phyloP scores from a whole-genome alignment of 2,888 invertebrate genomes.

The Tenodera sinensis region DNA sequence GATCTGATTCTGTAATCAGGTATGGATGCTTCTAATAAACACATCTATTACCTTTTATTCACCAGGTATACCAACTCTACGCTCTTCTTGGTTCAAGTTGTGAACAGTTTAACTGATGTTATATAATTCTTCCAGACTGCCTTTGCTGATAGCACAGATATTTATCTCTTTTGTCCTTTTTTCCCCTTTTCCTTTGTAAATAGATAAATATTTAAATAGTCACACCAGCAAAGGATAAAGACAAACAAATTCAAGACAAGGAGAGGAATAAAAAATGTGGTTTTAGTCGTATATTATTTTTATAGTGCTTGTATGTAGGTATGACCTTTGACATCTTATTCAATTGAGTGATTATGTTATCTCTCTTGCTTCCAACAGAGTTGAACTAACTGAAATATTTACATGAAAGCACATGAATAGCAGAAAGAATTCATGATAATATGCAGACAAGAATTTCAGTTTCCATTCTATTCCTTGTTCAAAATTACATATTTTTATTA shows the following conservation, averaged over 20 bases:
- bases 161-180: background rate
- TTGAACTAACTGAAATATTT: too few relatives aligned
- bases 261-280: background rate
- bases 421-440: too few relatives aligned
- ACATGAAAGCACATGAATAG: too few relatives aligned
- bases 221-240: background rate
- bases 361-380: too few relatives aligned
- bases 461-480: too few relatives aligned
- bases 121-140: background rate
- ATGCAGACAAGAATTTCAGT: too few relatives aligned
- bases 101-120: background rate
- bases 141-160: background rate
- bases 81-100: background rate
- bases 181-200: background rate
- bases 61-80: background rate
- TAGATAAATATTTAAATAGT: background rate
- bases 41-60: background rate
- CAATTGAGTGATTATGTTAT: background rate
- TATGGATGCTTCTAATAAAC: background rate
- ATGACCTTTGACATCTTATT: background rate
- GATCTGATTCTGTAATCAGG: too few relatives aligned
- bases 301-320: background rate
- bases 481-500: too few relatives aligned
- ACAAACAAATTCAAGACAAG: background rate
- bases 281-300: background rate